Base-by-base conservation (phyloP, 2,797 vertebrate species). In the Echeneis naucrates region DNA sequence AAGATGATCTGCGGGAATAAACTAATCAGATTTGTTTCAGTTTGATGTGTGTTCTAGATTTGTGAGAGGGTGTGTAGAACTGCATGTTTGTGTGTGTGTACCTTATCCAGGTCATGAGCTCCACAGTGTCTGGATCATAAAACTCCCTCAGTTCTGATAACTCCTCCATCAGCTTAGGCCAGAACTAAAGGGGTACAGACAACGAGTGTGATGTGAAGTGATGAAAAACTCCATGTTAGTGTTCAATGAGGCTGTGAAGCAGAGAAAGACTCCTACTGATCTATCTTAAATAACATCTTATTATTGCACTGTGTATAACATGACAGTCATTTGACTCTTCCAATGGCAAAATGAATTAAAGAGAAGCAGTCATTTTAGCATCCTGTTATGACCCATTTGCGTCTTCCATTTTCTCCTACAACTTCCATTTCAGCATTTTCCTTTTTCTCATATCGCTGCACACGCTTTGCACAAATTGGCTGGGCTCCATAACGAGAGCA, bases 71-170 rank as follows among this genome's bases (percentile, higher is more conserved):
- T 57, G 68, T 54, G 51, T 72, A 8, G 44, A 40, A 54, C 17
- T 37, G 48, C 61, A 69, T 76, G 58, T 57, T 38, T 64, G 24
- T 55, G 51, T 76, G 71, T 42, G 24, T 67, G 76, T 96, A 99
- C 98, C 96, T 99, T 90, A 99, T 99, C 98, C 97, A 99, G 90
- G 95, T 95, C 97, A 98, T 99, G 91, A 99, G 96, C 93, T 98
- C 98, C 94, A 99, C 98, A 4, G 98, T 99, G 89, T 99, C 97
- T 63, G 98, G 98, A 92, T 99, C 98, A 82, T 97, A 98, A 93
- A 99, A 99, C 90, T 99, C 97, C 89, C 96, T 95, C 93, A 98
- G 89, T 77, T 99, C 97, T 44, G 96, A 97, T 21, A 99, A 83
- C 88, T 99, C 97, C 87, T 95, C 95, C 95, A 95, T 95, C 88